A percentile compares a stretch with the other conserved stretches of the same genome.
Conservation (phyloP, 2,797 vertebrate species). For the Calcarius lapponicus region DNA sequence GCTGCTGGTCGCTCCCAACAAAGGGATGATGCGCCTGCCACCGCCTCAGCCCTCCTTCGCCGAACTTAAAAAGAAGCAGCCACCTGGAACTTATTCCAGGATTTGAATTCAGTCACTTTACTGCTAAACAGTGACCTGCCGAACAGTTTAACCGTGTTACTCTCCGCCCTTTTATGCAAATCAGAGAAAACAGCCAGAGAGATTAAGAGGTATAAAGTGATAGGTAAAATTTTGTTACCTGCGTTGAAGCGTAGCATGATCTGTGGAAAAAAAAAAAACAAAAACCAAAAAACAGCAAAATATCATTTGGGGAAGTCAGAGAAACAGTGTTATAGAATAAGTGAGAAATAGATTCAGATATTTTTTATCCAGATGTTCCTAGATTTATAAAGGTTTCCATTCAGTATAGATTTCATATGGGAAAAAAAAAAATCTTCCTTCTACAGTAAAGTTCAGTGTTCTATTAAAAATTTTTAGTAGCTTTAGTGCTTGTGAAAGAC, state of each 20-base stretch:
- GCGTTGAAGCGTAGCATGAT: not conserved
- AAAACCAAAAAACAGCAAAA: not conserved
- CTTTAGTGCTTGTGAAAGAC: not conserved
- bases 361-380: not conserved
- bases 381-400: not conserved
- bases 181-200: constrained; percentile 26
- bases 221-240: not conserved
- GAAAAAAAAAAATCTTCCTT: constrained; percentile 3
- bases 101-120: constrained; percentile 63
- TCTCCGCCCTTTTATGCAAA: constrained; percentile 52
- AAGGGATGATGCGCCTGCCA: constrained; percentile 34
- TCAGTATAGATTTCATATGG: not conserved
- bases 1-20: not conserved
- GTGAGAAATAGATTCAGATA: not conserved
- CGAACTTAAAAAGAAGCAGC: constrained; percentile 54
- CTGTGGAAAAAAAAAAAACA: not conserved
- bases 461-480: not conserved
- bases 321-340: not conserved
- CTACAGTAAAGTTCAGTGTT: not conserved
- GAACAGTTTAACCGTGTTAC: not conserved
- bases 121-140: constrained; percentile 54
- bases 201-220: not conserved
- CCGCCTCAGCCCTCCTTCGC: constrained; percentile 30
- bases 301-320: not conserved
- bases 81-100: constrained; percentile 61